These are phyloP conservation scores for Hyaena hyaena DNA, from an alignment of 2,113 vertebrate genomes.

Conservation along the genomic window DNA sequence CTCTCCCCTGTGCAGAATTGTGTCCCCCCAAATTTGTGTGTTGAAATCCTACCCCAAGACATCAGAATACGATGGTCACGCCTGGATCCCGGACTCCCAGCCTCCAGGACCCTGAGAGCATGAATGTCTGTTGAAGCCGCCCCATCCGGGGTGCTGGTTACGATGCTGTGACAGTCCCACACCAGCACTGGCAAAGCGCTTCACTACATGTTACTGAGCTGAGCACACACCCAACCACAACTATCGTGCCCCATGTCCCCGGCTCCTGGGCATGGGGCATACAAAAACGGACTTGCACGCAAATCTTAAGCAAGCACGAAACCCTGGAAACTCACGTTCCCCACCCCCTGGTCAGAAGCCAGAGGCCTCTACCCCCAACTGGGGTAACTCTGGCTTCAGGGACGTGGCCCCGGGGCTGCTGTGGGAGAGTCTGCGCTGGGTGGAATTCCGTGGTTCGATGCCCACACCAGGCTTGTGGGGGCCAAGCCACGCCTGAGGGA, in stretches of 20 bases:
- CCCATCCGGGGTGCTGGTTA: accelerated
- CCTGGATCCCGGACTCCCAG: neutral
- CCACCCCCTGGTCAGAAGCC: neutral
- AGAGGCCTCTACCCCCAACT: too few relatives aligned
- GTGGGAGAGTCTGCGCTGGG: accelerated
- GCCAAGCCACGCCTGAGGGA: accelerated
- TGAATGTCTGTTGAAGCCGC: accelerated
- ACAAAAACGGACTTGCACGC: neutral
- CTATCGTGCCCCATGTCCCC: too few relatives aligned
- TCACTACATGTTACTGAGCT: neutral
- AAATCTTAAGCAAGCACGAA: neutral
- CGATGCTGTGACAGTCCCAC: neutral
- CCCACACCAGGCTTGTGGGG: accelerated
- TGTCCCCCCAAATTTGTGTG: neutral
- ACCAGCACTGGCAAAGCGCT: accelerated
- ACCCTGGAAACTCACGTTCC: neutral
- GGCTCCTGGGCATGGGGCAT: accelerated
- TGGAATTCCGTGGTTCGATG: accelerated
- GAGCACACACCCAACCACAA: neutral
- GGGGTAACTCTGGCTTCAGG: neutral
- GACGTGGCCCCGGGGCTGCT: too few relatives aligned
- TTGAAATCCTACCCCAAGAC: neutral
- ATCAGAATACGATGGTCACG: neutral
- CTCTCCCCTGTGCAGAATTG: accelerated
- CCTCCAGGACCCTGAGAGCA: neutral